Conservation (phyloP, 2,797 vertebrate species). For the Amblyopsis hoosieri region DNA sequence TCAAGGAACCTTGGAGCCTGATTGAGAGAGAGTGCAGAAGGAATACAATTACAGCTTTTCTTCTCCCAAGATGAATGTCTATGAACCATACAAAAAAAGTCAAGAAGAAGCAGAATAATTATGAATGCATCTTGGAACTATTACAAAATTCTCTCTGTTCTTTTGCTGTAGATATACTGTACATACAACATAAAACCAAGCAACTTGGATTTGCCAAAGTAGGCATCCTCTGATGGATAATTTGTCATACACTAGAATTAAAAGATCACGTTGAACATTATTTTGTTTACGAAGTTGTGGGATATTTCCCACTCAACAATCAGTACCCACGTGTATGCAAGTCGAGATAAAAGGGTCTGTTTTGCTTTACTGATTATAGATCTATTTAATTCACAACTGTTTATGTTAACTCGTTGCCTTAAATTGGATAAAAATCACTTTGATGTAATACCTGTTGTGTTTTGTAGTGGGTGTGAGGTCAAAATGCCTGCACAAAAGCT, state of each 20-base stretch:
- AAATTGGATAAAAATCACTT: conserved; percentile 29
- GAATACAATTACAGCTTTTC: neutral
- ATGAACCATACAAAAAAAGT: neutral
- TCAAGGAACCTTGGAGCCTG: conserved; percentile 1
- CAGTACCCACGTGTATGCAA: neutral
- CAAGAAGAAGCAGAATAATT: conserved; percentile 22
- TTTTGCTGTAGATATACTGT: no score
- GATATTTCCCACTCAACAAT: conserved; percentile 10
- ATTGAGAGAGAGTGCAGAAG: conserved; percentile 13
- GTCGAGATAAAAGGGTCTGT: neutral
- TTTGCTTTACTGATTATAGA: conserved; percentile 9
- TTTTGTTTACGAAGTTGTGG: neutral
- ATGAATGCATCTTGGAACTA: conserved; percentile 1
- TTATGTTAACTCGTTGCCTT: conserved; percentile 31
- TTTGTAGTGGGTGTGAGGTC: conserved; percentile 26
- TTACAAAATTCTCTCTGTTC: neutral
- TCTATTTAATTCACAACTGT: conserved; percentile 23
- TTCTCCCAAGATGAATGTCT: conserved; percentile 10
- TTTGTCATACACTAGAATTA: no score
- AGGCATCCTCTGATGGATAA: neutral
- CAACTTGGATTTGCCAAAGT: neutral
- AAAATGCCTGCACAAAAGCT: conserved; percentile 35
- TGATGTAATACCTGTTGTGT: conserved; percentile 36
- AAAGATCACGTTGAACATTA: no score
- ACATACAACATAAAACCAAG: no score